Percentiles rank a stretch among this genome's conserved stretches.
Conservation (phyloP, 2,888 invertebrate species). For the Eucera pruinosa region DNA sequence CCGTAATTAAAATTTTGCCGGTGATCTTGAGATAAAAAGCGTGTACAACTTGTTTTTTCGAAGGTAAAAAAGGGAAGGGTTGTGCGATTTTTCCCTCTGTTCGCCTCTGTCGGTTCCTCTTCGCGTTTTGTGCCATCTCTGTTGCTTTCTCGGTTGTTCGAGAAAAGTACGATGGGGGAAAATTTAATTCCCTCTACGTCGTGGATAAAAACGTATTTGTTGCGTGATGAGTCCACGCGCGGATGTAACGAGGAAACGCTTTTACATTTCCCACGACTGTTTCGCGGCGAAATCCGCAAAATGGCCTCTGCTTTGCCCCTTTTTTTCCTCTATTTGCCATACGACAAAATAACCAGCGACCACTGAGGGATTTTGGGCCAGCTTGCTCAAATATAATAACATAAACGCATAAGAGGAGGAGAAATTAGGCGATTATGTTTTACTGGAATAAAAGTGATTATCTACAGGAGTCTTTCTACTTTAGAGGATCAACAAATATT, state of each 20-base stretch:
- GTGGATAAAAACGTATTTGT: constrained; percentile 62
- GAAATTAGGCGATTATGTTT: too few relatives aligned
- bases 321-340: neutral
- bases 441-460: too few relatives aligned
- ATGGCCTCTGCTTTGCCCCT: constrained; percentile 25
- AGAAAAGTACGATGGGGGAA: constrained; percentile 27
- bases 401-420: too few relatives aligned
- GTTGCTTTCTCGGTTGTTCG: constrained; percentile 5
- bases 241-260: constrained; percentile 67
- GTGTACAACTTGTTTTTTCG: constrained; percentile 5
- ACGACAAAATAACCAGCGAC: neutral
- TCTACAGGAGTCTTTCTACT: too few relatives aligned
- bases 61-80: neutral
- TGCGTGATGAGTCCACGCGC: constrained; percentile 46
- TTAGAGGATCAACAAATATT: too few relatives aligned
- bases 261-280: constrained; percentile 65
- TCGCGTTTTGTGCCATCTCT: neutral
- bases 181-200: constrained; percentile 62
- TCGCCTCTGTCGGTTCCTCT: neutral
- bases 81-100: constrained; percentile 29
- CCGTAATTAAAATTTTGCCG: constrained; percentile 59
- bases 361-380: constrained; percentile 9
- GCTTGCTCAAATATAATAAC: neutral
- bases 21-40: constrained; percentile 60
- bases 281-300: constrained; percentile 45